phyloP scores from a whole-genome alignment of 1,140 invertebrate species.

The Agrilus planipennis region DNA sequence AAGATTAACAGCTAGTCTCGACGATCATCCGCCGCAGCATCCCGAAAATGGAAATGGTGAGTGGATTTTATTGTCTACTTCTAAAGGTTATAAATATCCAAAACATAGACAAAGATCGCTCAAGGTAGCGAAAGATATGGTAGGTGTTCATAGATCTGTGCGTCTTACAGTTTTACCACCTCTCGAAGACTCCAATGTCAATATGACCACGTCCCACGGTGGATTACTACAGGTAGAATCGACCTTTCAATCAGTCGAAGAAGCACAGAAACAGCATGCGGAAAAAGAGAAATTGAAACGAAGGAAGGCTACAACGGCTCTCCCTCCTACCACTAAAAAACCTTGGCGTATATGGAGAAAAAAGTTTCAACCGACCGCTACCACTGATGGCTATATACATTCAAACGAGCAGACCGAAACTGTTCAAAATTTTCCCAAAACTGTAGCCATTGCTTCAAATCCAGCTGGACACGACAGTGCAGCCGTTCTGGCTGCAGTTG shows the following conservation, averaged over 20 bases:
- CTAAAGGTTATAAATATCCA: conserved; percentile 52
- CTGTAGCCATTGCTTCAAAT: conserved; percentile 24
- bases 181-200: conserved; percentile 44
- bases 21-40: conserved; percentile 37
- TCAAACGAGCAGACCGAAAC: too few relatives aligned
- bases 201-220: conserved; percentile 61
- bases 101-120: conserved; percentile 38
- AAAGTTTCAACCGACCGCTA: background rate
- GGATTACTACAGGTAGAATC: conserved; percentile 62
- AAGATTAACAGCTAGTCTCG: conserved; percentile 9
- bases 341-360: background rate
- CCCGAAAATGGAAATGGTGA: conserved; percentile 55
- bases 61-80: conserved; percentile 64
- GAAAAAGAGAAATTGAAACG: conserved; percentile 17
- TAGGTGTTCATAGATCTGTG: conserved; percentile 44
- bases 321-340: conserved; percentile 3
- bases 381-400: too few relatives aligned
- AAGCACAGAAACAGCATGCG: conserved; percentile 28
- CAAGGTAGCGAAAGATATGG: conserved; percentile 21
- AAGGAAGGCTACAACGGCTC: conserved; percentile 1
- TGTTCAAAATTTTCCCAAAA: too few relatives aligned
- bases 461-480: too few relatives aligned
- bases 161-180: conserved; percentile 58
- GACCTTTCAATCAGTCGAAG: conserved; percentile 55
- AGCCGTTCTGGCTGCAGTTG: conserved; percentile 56